phyloP scores from a whole-genome alignment of 2,113 vertebrate genomes.

The Plecotus auritus region DNA sequence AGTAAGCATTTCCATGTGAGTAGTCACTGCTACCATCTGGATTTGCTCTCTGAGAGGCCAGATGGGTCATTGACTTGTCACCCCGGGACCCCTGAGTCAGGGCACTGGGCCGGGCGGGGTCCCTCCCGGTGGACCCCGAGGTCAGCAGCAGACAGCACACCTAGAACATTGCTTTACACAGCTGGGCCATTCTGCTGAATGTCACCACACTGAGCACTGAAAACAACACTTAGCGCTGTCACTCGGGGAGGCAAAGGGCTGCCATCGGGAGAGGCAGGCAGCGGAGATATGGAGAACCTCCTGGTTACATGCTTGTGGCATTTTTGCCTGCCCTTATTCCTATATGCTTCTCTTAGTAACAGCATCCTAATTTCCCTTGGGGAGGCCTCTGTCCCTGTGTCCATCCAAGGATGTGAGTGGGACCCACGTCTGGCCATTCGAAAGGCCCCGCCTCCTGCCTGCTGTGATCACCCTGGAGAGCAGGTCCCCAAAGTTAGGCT shows the following conservation, averaged over 20 bases:
- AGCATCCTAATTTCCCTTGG: neutral
- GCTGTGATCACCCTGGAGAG: rapidly evolving
- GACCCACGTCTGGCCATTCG: neutral
- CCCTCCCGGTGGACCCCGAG: rapidly evolving
- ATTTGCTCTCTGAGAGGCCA: neutral
- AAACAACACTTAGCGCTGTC: rapidly evolving
- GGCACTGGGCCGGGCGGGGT: rapidly evolving
- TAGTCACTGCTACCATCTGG: no score
- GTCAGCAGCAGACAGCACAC: neutral
- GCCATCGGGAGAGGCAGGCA: rapidly evolving
- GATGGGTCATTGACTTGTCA: neutral
- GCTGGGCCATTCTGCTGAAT: neutral
- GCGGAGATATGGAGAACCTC: rapidly evolving
- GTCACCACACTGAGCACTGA: neutral
- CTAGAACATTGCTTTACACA: neutral
- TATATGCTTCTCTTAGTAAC: neutral
- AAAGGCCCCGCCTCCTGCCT: no score
- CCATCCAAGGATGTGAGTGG: neutral
- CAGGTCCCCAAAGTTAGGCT: neutral
- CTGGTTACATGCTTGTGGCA: neutral
- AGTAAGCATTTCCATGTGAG: neutral
- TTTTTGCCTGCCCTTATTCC: neutral
- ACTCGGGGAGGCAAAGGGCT: rapidly evolving
- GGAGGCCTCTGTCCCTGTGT: neutral
- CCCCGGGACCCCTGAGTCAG: neutral